Evolutionary conservation across 1,140 invertebrate genomes (phyloP).

Genomic region (Tetragnatha versicolor): DNA sequence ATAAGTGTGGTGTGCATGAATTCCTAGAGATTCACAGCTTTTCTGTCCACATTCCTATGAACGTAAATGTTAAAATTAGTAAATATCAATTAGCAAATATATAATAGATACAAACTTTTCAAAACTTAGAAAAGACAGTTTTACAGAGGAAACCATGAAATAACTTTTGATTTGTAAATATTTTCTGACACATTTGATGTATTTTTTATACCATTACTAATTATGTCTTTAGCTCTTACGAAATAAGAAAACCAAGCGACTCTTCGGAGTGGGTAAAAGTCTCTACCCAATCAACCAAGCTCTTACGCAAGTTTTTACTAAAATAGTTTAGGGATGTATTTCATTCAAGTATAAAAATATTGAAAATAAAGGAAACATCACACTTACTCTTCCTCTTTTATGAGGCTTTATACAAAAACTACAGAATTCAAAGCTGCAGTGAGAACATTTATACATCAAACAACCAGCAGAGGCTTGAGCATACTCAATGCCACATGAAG

Average conservation of each 20-base stretch:
- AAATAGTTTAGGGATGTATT: too few relatives aligned
- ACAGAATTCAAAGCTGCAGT: slow-evolving; percentile 95
- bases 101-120: background rate
- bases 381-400: slow-evolving; percentile 75
- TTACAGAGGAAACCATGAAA: too few relatives aligned
- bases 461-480: slow-evolving; percentile 74
- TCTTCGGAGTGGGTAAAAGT: too few relatives aligned
- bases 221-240: too few relatives aligned
- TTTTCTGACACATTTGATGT: background rate
- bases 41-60: slow-evolving; percentile 64
- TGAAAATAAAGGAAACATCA: background rate
- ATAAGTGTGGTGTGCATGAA: slow-evolving; percentile 93
- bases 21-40: slow-evolving; percentile 79
- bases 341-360: background rate
- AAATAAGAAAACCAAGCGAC: too few relatives aligned
- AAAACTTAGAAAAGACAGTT: too few relatives aligned
- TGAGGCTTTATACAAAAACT: slow-evolving; percentile 90
- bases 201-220: background rate
- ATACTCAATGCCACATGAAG: slow-evolving; percentile 39
- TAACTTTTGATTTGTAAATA: too few relatives aligned
- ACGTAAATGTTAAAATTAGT: background rate
- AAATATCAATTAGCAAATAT: background rate
- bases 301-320: too few relatives aligned
- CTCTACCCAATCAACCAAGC: too few relatives aligned
- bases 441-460: slow-evolving; percentile 91